phyloP scores from a whole-genome alignment of 2,113 vertebrate species.

The Climacteris rufus region DNA sequence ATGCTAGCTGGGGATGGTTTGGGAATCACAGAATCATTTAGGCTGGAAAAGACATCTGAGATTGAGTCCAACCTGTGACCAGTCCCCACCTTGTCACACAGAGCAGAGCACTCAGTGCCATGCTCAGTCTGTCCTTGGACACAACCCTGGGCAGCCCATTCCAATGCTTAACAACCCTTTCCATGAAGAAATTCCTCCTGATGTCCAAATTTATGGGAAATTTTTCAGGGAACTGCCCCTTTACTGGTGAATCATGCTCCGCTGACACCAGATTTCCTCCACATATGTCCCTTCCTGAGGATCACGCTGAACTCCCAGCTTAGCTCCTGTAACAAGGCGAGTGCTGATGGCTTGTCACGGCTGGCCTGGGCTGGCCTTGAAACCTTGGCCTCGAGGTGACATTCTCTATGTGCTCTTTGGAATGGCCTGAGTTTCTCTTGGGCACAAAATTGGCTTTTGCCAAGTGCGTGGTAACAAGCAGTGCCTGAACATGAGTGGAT shows the following conservation, averaged over 20 bases:
- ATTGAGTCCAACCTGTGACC: not conserved
- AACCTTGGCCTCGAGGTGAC: not conserved
- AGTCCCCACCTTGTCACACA: not conserved
- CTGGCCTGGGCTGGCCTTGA: not conserved
- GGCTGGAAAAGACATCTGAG: not conserved
- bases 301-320: not conserved
- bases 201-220: not conserved
- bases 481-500: not conserved
- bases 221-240: not conserved
- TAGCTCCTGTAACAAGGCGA: not conserved
- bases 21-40: not conserved
- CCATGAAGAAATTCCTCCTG: not conserved
- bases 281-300: slow-evolving; percentile 7
- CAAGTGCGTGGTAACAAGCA: fast-evolving
- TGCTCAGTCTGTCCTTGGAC: fast-evolving
- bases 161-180: fast-evolving
- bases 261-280: slow-evolving; percentile 3
- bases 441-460: not conserved
- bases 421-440: not conserved
- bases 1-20: not conserved
- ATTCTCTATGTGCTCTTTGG: not conserved
- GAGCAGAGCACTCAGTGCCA: not conserved
- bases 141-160: too few relatives aligned
- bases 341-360: not conserved
- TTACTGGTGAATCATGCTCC: not conserved